phyloP scores from a whole-genome alignment of 1,140 invertebrate genomes.

The Brachionus koreanus region DNA sequence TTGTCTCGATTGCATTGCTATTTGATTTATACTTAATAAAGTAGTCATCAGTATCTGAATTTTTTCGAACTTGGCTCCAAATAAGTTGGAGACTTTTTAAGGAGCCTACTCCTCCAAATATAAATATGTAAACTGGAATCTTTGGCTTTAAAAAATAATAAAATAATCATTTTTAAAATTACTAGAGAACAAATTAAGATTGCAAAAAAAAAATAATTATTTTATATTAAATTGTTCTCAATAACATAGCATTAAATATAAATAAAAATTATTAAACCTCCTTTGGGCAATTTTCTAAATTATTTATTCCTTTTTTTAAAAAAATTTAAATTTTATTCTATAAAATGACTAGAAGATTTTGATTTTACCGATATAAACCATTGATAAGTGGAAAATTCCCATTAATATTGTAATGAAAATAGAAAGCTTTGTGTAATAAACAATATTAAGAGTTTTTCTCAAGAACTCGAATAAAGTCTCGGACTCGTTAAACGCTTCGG shows the following conservation, averaged over 20 bases:
- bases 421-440: constrained; percentile 65
- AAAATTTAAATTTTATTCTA: too few species aligned
- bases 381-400: not conserved
- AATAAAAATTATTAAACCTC: not conserved
- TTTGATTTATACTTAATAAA: not conserved
- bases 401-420: not conserved
- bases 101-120: constrained; percentile 52
- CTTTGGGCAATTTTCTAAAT: constrained; percentile 24
- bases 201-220: not conserved
- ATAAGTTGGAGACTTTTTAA: constrained; percentile 59
- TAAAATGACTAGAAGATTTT: too few species aligned
- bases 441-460: constrained; percentile 68
- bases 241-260: not conserved
- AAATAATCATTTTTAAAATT: not conserved
- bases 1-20: not conserved
- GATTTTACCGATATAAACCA: constrained; percentile 28
- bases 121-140: constrained; percentile 53
- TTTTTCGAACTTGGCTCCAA: constrained; percentile 66
- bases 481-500: constrained; percentile 75
- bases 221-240: not conserved
- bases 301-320: constrained; percentile 25
- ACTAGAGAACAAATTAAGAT: not conserved
- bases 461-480: constrained; percentile 72
- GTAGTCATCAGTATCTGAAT: constrained; percentile 11
- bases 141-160: constrained; percentile 46